Evolutionary conservation across 2,113 vertebrate species (phyloP).

Genomic region (Oceanodroma tethys): DNA sequence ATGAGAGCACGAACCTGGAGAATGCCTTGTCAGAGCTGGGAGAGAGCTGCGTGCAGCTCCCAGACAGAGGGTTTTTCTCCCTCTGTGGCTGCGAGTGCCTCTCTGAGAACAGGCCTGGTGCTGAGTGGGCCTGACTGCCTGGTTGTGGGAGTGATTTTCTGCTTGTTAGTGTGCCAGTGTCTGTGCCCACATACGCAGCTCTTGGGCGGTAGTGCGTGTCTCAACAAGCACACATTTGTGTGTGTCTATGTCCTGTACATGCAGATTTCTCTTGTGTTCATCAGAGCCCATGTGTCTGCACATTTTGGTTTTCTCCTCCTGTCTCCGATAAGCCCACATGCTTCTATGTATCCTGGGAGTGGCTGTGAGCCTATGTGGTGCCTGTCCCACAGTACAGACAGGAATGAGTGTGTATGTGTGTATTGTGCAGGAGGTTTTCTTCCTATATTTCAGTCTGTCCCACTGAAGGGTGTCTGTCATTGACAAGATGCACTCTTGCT

Average conservation of each 20-base stretch:
- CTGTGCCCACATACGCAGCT: not conserved
- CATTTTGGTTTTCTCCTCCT: not conserved
- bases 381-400: not conserved
- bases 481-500: not conserved
- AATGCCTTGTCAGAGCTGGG: not conserved
- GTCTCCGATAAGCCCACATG: not conserved
- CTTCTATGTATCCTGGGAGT: not conserved
- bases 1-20: not conserved
- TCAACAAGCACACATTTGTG: not conserved
- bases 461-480: not conserved
- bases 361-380: not conserved
- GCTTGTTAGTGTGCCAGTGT: not conserved
- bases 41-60: not conserved
- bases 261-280: not conserved
- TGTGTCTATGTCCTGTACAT: not conserved
- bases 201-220: fast-evolving
- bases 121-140: not conserved
- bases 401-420: not conserved
- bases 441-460: not conserved
- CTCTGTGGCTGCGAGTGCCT: not conserved
- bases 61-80: not conserved
- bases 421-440: not conserved
- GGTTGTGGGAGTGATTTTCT: not conserved
- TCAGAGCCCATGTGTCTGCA: not conserved
- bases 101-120: not conserved